Evolutionary conservation across 2,113 vertebrate genomes (phyloP), one percentile per base, ranked within the genome.

Genomic region (Rallus limicola): DNA sequence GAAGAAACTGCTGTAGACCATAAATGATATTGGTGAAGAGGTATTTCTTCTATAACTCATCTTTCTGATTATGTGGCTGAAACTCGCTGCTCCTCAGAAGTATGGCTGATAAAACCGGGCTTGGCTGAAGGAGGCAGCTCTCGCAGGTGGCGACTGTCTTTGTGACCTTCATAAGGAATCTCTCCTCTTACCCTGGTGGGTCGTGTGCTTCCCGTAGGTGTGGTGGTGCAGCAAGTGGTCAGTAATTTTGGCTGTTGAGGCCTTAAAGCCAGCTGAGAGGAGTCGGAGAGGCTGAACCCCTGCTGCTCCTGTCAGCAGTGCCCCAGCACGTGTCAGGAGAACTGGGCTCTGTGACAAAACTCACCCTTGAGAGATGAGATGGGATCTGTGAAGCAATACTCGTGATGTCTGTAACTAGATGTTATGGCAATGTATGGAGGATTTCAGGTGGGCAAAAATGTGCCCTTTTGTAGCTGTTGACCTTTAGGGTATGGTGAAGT

Each of bases 301-400:
- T 68, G 59, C 24, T 0, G 9, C 28, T 62, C 8, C 52, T 16
- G 17, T 50, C 59, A 50, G n/a, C 13, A 25, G 28, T 67, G 46
- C 53, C 26, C 8, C 0, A 2, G 26, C 0, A 0, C 40, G 33
- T 40, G 16, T 28, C 16, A 29, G 40, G 31, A 67, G 26, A 38
- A 13, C 2, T 67, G 34, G 38, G 18, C 18, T 74, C 18, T 2
- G 0, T 40, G 33, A 58, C 25, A 67, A 65, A 60, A 71, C 4
- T 1, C 34, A 46, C n/a, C 31, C 15, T 6, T 31, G 26, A 38
- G n/a, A 16, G 34, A 28, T 46, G 52, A 67, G 91, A 52, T 38
- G 23, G 28, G 17, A 13, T 48, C 38, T 71, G 25, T 0, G 3
- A 64, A 82, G 55, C 44, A 31, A 9, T 3, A 3, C 14, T 59